Conservation (phyloP, 2,113 vertebrate species). For the Cyanistes caeruleus region DNA sequence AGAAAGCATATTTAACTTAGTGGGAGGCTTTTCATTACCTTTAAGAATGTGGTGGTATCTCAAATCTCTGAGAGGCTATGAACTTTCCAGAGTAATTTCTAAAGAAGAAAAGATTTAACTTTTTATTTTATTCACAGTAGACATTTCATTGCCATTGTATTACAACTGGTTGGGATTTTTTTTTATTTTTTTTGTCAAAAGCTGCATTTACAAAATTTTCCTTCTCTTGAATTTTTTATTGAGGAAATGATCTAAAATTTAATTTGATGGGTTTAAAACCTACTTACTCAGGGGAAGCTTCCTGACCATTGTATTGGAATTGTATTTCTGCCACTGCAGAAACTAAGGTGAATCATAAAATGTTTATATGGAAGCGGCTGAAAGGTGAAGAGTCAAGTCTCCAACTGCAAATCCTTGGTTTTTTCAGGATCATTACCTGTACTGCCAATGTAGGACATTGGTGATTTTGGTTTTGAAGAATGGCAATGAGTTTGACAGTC, state of each 20-base stretch:
- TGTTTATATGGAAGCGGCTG: not conserved
- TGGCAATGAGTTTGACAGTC: not conserved
- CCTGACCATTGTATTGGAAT: not conserved
- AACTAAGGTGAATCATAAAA: not conserved
- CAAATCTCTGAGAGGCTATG: not conserved
- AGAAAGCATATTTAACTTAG: not conserved
- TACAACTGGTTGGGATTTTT: not conserved
- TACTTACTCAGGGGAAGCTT: not conserved
- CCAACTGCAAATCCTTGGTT: not conserved
- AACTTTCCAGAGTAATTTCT: not conserved
- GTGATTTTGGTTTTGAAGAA: not conserved
- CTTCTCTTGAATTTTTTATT: not conserved
- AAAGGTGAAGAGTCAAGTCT: not conserved
- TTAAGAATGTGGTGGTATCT: not conserved
- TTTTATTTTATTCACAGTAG: not conserved
- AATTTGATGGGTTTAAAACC: not conserved
- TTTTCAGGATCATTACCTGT: not conserved
- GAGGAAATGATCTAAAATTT: not conserved
- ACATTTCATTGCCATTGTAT: not conserved
- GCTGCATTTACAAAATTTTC: not conserved
- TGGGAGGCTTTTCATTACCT: not conserved
- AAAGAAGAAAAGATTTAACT: not conserved
- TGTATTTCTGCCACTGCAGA: not conserved
- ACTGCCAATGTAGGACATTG: not conserved
- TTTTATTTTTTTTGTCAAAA: not conserved